phyloP scores from a whole-genome alignment of 2,888 invertebrate genomes.

The Drosophila mercatorum region DNA sequence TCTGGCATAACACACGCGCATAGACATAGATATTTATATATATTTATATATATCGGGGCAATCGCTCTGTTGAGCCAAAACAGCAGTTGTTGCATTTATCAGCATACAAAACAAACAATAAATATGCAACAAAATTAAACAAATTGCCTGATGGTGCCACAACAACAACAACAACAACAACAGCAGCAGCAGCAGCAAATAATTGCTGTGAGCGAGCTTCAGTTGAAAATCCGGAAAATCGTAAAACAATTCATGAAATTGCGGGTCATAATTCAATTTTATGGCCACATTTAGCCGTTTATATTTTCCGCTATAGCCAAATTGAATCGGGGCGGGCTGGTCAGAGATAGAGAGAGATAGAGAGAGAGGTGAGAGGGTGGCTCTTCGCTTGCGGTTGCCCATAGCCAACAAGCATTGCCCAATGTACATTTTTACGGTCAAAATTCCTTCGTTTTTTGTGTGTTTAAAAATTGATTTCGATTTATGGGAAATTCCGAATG shows the following conservation, averaged over 20 bases:
- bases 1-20: neutral
- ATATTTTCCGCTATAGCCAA: slow-evolving; percentile 1
- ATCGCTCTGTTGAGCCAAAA: slow-evolving; percentile 27
- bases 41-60: neutral
- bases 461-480: neutral
- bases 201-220: neutral
- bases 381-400: no score
- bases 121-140: slow-evolving; percentile 38
- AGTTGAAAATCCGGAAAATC: slow-evolving; percentile 39
- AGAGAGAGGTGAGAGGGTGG: no score
- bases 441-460: neutral
- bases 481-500: neutral
- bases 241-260: slow-evolving; percentile 36
- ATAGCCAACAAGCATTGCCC: neutral
- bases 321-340: neutral
- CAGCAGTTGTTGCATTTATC: slow-evolving; percentile 43
- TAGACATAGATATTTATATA: neutral
- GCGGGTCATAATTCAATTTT: slow-evolving; percentile 58
- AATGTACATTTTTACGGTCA: neutral
- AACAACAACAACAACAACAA: neutral
- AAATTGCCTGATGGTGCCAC: slow-evolving; percentile 1
- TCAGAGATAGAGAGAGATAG: no score
- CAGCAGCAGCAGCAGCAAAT: neutral
- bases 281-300: slow-evolving; percentile 41
- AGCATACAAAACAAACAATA: slow-evolving; percentile 30